Evolutionary conservation across 2,113 vertebrate genomes (phyloP), one percentile per base, ranked within the genome.

Genomic region (Solea solea): DNA sequence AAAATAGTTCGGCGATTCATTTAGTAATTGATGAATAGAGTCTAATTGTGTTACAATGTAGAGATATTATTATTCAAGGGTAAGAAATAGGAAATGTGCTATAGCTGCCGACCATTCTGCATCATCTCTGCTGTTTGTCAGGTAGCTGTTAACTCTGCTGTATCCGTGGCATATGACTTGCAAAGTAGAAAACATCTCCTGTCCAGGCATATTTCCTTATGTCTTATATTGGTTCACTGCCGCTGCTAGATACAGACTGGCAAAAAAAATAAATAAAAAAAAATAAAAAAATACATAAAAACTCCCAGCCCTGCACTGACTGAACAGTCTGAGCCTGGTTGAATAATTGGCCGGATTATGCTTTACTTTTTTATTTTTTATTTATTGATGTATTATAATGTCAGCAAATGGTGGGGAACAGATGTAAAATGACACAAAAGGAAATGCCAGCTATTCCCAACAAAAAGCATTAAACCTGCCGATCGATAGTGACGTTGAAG

Each of bases 401-500:
- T 67, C 80, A 82, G 69, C 62, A 74, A 88, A 72, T 64, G 72
- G 64, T 73, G 0, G 44, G 48, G 57, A 85, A 73, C 68, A 85
- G 64, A 88, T 82, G 76, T 83, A 84, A 80, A 85, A 3, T 63
- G 74, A 83, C 67, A 90, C 63, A 81, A 86, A 85, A 88, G 82
- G 76, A 89, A 90, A 90, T 85, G 84, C 70, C 78, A 84, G 71
- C 88, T 80, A 78, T 85, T 88, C 62, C 85, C 78, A 72, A 82
- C 79, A 84, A 87, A 85, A 91, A 91, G 90, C 86, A 90, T 91
- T 82, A 89, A 91, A 89, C 90, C 82, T 88, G 84, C 78, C 80
- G 28, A 93, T 94, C 91, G 76, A 93, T 91, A 83, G 85, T 89
- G 92, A 91, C 27, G 91, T 90, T 74, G 86, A 90, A 90, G 88